A percentile compares a stretch with the other conserved stretches of the same genome.
Evolutionary conservation across 2,113 vertebrate species (phyloP).

Genomic region (Pogonocichla stellata): DNA sequence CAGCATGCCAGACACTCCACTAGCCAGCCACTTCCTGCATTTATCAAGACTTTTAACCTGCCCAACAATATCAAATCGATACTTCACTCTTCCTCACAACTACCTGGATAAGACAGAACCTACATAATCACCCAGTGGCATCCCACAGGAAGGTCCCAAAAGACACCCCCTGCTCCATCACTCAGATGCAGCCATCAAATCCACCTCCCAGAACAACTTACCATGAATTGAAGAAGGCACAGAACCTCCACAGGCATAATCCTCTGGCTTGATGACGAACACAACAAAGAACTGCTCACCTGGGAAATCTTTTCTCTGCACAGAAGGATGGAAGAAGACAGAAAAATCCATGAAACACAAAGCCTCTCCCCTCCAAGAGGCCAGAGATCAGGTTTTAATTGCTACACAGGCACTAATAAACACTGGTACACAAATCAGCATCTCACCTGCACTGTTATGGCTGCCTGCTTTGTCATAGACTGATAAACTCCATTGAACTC

Average conservation of each 20-base stretch:
- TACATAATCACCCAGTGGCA: fast-evolving
- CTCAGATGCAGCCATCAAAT: not conserved
- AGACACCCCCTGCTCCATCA: not conserved
- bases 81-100: not conserved
- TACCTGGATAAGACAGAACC: not conserved
- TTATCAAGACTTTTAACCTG: not conserved
- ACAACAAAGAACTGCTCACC: constrained; percentile 78
- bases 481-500: constrained; percentile 83
- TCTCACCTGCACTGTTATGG: constrained; percentile 82
- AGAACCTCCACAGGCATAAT: constrained; percentile 81
- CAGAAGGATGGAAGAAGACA: not conserved
- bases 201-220: constrained; percentile 31
- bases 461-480: constrained; percentile 82
- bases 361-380: not conserved
- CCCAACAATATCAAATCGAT: not conserved
- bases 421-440: not conserved
- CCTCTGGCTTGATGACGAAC: constrained; percentile 83
- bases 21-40: not conserved
- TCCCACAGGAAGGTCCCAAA: not conserved
- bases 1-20: not conserved
- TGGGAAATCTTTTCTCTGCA: constrained; percentile 80
- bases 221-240: constrained; percentile 71
- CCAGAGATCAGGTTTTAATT: not conserved
- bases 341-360: not conserved
- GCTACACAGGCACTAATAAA: not conserved